Evolutionary conservation across 2,888 invertebrate species (phyloP).

Genomic region (Chloroclysta siterata): DNA sequence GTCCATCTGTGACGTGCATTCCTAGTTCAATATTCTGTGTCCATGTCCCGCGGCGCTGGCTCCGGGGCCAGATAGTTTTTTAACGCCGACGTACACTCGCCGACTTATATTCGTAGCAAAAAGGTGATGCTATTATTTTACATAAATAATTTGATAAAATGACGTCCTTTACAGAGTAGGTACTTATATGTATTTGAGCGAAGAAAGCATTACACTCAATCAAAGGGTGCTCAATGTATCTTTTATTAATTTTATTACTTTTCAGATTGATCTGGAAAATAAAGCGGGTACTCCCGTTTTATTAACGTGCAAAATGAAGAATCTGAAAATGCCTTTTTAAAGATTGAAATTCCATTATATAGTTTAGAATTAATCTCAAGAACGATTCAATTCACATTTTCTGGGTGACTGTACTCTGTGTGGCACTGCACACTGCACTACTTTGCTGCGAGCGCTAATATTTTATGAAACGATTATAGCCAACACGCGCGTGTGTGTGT

Average conservation of each 20-base stretch:
- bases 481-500: slow-evolving; percentile 17
- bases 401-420: slow-evolving; percentile 20
- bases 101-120: background rate
- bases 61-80: slow-evolving; percentile 36
- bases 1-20: slow-evolving; percentile 25
- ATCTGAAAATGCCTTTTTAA: too few relatives aligned
- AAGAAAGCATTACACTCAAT: too few relatives aligned
- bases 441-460: slow-evolving; percentile 37
- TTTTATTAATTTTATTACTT: too few relatives aligned
- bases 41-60: slow-evolving; percentile 22
- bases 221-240: too few relatives aligned
- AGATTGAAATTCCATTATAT: too few relatives aligned
- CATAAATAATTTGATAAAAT: background rate
- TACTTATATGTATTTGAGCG: too few relatives aligned
- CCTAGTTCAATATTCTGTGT: slow-evolving; percentile 26
- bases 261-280: too few relatives aligned
- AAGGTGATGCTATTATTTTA: background rate
- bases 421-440: background rate
- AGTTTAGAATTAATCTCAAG: too few relatives aligned
- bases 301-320: too few relatives aligned
- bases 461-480: slow-evolving; percentile 45
- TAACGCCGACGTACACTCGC: slow-evolving; percentile 25
- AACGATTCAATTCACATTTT: background rate
- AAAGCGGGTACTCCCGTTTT: too few relatives aligned
- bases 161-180: too few relatives aligned